Conservation (phyloP, 2,113 vertebrate genomes). For the Lepus timidus region DNA sequence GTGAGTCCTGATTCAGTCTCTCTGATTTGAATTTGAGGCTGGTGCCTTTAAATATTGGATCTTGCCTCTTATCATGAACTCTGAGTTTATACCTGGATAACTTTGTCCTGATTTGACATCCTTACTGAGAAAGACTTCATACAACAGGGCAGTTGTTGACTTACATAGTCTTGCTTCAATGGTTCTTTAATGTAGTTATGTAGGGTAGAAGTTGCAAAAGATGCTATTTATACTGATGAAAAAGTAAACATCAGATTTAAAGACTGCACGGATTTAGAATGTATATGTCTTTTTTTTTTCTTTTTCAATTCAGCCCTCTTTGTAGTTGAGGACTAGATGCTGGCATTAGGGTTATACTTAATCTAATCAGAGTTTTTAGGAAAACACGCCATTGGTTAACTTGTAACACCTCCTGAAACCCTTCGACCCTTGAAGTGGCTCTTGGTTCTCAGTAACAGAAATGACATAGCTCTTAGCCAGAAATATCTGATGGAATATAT, state of each 20-base stretch:
- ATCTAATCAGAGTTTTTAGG: too few relatives aligned
- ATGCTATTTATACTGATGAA: background rate
- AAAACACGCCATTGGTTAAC: too few relatives aligned
- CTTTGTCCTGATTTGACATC: background rate
- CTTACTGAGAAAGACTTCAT: background rate
- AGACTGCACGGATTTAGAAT: background rate
- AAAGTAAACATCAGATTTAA: background rate
- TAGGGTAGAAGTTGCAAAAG: background rate
- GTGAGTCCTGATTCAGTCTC: background rate
- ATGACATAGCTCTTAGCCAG: background rate
- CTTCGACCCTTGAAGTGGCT: background rate
- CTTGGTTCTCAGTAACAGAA: constrained; percentile 8
- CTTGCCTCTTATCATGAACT: background rate
- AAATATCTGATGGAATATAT: background rate
- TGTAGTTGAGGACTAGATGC: too few relatives aligned
- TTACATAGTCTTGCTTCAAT: constrained; percentile 22
- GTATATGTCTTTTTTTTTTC: background rate
- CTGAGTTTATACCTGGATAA: background rate
- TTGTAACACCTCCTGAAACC: background rate
- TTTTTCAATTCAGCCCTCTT: background rate
- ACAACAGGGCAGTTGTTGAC: background rate
- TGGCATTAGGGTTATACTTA: too few relatives aligned
- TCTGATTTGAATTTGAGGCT: background rate
- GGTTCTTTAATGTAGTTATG: constrained; percentile 6
- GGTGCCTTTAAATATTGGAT: background rate